Conservation (phyloP, 1,140 invertebrate species). For the Philopotamus ludificatus region DNA sequence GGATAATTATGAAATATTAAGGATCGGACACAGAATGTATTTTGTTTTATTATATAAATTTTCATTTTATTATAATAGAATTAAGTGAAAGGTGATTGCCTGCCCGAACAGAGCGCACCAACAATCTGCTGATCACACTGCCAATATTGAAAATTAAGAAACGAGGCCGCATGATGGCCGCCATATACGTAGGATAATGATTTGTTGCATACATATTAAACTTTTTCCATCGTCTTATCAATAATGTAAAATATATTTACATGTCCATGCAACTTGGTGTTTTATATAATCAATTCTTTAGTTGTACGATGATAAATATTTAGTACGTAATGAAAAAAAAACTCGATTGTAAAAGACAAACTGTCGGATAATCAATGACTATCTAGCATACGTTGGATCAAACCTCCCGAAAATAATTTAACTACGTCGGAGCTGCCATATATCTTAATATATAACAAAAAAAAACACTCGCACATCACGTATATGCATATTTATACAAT, state of each 20-base stretch:
- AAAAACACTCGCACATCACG: no score
- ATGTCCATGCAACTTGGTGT: not conserved
- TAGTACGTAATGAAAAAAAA: not conserved
- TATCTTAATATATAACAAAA: conserved; percentile 1
- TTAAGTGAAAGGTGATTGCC: conserved; percentile 16
- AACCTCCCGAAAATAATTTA: no score
- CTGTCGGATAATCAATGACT: no score
- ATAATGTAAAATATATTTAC: conserved; percentile 14
- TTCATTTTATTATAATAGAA: conserved; percentile 22
- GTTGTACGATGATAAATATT: not conserved
- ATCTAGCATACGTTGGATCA: no score
- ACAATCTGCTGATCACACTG: conserved; percentile 37
- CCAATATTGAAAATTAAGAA: conserved; percentile 32
- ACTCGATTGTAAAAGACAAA: not conserved
- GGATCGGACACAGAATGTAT: no score
- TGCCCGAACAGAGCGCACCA: conserved; percentile 15
- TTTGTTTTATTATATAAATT: no score
- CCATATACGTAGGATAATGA: conserved; percentile 26
- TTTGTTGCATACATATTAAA: conserved; percentile 23
- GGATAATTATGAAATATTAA: no score
- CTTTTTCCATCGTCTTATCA: no score
- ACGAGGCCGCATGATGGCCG: conserved; percentile 11
- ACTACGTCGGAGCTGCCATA: conserved; percentile 8
- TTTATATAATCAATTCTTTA: not conserved
- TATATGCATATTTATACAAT: no score